A percentile compares a stretch with the other conserved stretches of the same genome.
Conservation (phyloP, 2,113 vertebrate genomes). For the Rhinopomastus cyanomelas region DNA sequence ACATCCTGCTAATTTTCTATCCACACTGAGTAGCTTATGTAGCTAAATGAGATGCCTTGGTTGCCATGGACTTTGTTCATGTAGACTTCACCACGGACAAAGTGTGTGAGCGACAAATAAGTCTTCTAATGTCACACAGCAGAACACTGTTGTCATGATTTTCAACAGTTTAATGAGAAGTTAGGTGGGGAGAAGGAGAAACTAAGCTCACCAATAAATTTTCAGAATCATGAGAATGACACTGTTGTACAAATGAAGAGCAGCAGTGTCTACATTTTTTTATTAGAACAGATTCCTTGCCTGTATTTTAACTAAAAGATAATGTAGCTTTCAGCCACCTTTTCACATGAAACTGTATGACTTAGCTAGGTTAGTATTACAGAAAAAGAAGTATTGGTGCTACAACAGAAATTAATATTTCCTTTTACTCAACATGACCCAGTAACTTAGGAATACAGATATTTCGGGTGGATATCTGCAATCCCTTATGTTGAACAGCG, state of each 20-base stretch:
- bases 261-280: not conserved
- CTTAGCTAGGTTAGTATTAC: not conserved
- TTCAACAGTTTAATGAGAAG: not conserved
- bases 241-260: not conserved
- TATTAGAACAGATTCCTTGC: not conserved
- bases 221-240: not conserved
- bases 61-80: not conserved
- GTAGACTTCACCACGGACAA: not conserved
- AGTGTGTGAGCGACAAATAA: not conserved
- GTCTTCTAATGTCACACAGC: not conserved
- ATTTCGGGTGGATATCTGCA: not conserved
- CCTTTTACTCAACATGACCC: not conserved
- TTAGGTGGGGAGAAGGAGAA: not conserved
- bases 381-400: not conserved
- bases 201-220: not conserved
- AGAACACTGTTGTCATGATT: not conserved
- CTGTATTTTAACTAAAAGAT: not conserved
- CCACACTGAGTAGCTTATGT: not conserved
- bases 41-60: not conserved
- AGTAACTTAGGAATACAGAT: not conserved
- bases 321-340: not conserved
- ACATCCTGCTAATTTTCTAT: not conserved
- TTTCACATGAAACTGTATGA: not conserved
- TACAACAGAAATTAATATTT: not conserved
- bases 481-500: not conserved